Percentiles rank a stretch among this genome's conserved stretches.
These are phyloP conservation scores for Muscicapa striata DNA, from an alignment of 2,797 vertebrate genomes.

Conservation along the genomic window DNA sequence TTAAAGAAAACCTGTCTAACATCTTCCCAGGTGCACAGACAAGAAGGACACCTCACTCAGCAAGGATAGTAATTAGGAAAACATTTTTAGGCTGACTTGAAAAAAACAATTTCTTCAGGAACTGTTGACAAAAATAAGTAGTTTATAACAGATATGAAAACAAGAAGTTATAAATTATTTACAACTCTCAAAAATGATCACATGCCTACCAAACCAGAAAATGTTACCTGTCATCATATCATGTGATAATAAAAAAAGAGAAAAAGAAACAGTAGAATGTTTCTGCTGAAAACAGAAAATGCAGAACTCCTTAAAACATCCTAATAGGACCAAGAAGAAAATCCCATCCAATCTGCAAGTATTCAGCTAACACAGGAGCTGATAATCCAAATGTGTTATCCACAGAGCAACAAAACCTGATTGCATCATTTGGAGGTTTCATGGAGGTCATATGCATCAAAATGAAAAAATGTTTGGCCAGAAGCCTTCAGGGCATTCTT, in stretches of 20 bases:
- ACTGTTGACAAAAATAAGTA: not conserved
- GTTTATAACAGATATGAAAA: not conserved
- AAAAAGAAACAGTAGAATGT: not conserved
- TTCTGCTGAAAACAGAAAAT: not conserved
- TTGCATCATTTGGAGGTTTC: not conserved
- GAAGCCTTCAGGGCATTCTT: not conserved
- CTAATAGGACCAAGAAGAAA: not conserved
- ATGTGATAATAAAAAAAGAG: not conserved
- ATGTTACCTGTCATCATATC: not conserved
- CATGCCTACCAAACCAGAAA: not conserved
- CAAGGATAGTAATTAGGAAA: not conserved
- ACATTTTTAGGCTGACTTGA: not conserved
- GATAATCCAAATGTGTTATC: not conserved
- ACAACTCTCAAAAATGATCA: not conserved
- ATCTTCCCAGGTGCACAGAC: not conserved
- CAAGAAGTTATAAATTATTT: not conserved
- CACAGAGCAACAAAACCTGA: conserved; percentile 23
- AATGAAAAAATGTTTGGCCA: not conserved
- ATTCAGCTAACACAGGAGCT: not conserved
- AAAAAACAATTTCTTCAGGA: not conserved
- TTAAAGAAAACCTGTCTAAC: not conserved
- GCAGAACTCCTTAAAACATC: not conserved
- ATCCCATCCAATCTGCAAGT: not conserved
- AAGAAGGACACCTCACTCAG: not conserved
- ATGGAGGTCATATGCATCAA: conserved; percentile 26